phyloP scores from a whole-genome alignment of 2,113 vertebrate species.

The Aegithalos caudatus region DNA sequence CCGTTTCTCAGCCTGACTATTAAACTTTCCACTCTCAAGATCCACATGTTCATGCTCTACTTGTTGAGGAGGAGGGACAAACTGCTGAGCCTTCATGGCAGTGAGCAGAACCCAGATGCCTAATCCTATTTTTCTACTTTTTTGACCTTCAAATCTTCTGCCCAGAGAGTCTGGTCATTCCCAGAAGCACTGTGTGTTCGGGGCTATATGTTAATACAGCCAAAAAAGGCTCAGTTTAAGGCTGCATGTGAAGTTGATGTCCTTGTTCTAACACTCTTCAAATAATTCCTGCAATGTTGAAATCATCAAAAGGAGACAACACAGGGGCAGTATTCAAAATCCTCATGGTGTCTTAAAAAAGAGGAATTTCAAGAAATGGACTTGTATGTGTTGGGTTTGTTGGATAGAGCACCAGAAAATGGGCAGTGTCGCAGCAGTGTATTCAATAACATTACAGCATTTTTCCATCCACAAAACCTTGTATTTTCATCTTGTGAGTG shows the following conservation, averaged over 20 bases:
- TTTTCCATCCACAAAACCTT: neutral
- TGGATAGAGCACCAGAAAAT: neutral
- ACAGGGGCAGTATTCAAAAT: neutral
- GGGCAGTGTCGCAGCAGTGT: neutral
- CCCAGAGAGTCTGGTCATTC: neutral
- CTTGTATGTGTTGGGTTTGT: neutral
- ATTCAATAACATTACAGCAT: neutral
- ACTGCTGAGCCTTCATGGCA: neutral
- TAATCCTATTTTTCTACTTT: neutral
- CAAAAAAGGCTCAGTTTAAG: neutral
- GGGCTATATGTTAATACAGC: neutral
- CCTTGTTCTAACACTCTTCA: neutral
- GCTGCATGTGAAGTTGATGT: accelerated
- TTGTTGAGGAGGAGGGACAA: neutral
- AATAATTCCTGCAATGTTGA: neutral
- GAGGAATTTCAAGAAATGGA: neutral
- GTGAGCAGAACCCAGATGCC: neutral
- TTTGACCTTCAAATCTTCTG: neutral
- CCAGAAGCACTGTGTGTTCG: neutral
- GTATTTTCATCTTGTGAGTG: neutral
- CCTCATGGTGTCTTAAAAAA: neutral
- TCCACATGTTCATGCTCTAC: neutral
- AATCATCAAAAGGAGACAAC: neutral
- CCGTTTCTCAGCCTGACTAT: neutral
- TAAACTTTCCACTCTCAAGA: neutral